A percentile compares a stretch with the other conserved stretches of the same genome.
These are phyloP conservation scores for Acipenser oxyrinchus DNA, from an alignment of 2,797 vertebrate genomes.

Conservation along the genomic window DNA sequence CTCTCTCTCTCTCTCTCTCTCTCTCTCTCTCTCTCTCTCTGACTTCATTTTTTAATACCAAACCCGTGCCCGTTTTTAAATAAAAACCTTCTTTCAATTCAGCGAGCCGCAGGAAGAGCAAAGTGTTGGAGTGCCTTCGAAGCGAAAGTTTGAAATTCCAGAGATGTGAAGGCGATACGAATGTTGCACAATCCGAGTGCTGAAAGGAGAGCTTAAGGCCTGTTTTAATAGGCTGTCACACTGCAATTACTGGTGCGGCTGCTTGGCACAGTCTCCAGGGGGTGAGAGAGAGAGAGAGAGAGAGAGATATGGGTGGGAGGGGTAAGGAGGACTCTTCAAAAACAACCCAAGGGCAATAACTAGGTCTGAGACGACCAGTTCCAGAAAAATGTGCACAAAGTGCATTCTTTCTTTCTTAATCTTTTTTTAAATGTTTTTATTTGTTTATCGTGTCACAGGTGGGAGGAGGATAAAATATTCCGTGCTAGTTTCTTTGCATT, in stretches of 20 bases:
- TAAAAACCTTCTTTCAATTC: not conserved
- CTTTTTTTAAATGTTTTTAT: conserved; percentile 18
- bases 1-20: too few relatives aligned
- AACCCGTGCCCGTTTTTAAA: conserved; percentile 18
- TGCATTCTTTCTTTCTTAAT: conserved; percentile 17
- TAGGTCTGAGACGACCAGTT: conserved; percentile 33
- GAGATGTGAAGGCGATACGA: conserved; percentile 38
- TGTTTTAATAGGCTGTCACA: conserved; percentile 40
- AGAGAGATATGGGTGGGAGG: too few relatives aligned
- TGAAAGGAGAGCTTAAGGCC: conserved; percentile 54
- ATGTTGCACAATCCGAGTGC: conserved; percentile 56
- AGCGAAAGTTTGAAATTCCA: conserved; percentile 44
- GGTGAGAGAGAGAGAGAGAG: conserved; percentile 46
- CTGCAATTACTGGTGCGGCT: conserved; percentile 42
- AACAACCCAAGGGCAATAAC: conserved; percentile 43
- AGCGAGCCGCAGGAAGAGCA: conserved; percentile 14
- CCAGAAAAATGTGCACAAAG: conserved; percentile 28
- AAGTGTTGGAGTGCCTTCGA: conserved; percentile 29
- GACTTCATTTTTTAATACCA: conserved; percentile 23
- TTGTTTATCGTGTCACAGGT: not conserved
- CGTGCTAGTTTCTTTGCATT: not conserved
- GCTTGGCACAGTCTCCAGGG: conserved; percentile 37
- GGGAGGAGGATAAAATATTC: not conserved
- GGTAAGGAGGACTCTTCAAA: conserved; percentile 45
- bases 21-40: too few relatives aligned